A percentile compares a stretch with the other conserved stretches of the same genome.
Conservation (phyloP, 2,888 invertebrate species). For the Nephrotoma guestfalica region DNA sequence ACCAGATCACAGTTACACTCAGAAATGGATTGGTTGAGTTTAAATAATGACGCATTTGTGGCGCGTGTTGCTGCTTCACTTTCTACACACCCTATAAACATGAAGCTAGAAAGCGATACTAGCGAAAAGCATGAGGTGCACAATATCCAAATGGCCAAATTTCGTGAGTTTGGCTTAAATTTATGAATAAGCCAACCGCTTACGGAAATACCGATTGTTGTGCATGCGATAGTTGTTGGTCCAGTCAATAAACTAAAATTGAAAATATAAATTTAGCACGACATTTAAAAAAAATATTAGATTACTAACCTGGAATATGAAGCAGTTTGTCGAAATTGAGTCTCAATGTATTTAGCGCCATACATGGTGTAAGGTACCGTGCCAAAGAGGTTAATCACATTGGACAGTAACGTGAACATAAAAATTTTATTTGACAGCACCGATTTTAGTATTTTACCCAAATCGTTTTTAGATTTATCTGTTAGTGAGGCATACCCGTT, state of each 20-base stretch:
- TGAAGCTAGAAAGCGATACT: constrained; percentile 45
- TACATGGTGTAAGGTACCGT: constrained; percentile 54
- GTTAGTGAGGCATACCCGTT: constrained; percentile 9
- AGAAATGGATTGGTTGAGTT: constrained; percentile 17
- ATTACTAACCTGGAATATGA: constrained; percentile 33
- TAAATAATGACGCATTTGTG: constrained; percentile 26
- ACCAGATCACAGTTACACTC: constrained; percentile 44
- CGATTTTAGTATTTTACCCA: constrained; percentile 40
- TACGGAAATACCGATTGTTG: constrained; percentile 41
- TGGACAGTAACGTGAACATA: constrained; percentile 46
- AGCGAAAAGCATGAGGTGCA: constrained; percentile 42
- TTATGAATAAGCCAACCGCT: constrained; percentile 43
- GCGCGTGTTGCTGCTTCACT: constrained; percentile 25
- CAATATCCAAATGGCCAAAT: constrained; percentile 42
- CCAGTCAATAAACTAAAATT: constrained; percentile 47
- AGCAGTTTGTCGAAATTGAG: constrained; percentile 51
- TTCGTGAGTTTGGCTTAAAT: constrained; percentile 41
- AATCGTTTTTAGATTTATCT: neutral
- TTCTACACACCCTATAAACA: constrained; percentile 31
- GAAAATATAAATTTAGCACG: neutral
- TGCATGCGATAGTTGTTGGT: constrained; percentile 42
- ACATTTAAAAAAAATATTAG: neutral
- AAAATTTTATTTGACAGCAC: constrained; percentile 43
- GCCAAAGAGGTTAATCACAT: constrained; percentile 46
- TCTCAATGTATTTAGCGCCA: constrained; percentile 58